These are phyloP conservation scores for Pelodytes ibericus DNA, from an alignment of 2,797 vertebrate species.

Conservation along the genomic window DNA sequence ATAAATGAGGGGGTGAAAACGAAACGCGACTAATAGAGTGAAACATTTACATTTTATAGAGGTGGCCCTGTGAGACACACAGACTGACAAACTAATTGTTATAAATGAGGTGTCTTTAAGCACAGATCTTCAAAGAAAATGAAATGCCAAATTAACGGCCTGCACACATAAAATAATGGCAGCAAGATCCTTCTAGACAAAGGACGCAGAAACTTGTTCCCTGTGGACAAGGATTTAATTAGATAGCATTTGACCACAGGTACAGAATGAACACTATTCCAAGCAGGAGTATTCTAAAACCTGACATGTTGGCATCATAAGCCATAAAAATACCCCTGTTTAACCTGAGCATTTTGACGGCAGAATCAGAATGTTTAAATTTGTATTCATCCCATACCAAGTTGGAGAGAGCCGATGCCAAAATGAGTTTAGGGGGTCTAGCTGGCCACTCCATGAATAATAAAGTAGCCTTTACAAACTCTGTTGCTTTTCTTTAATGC, in stretches of 20 bases:
- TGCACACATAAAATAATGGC: not conserved
- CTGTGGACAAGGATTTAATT: not conserved
- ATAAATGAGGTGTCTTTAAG: not conserved
- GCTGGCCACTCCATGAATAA: no score
- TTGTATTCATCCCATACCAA: no score
- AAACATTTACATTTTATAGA: not conserved
- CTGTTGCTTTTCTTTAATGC: no score
- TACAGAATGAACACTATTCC: not conserved
- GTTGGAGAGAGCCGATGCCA: no score
- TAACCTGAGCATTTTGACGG: no score
- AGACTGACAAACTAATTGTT: constrained; percentile 15
- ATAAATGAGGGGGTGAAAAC: not conserved
- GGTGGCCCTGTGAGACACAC: not conserved
- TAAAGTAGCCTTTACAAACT: no score
- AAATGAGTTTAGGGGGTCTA: no score
- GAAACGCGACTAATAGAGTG: not conserved
- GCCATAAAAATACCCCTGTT: not conserved
- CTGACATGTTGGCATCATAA: not conserved
- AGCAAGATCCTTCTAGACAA: not conserved
- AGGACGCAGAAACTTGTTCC: not conserved
- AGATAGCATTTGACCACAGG: not conserved
- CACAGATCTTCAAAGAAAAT: constrained; percentile 3
- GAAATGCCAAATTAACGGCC: not conserved
- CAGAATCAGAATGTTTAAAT: no score
- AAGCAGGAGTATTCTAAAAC: not conserved